Evolutionary conservation across 2,113 vertebrate genomes (phyloP).

Genomic region (Pleuronectes platessa): DNA sequence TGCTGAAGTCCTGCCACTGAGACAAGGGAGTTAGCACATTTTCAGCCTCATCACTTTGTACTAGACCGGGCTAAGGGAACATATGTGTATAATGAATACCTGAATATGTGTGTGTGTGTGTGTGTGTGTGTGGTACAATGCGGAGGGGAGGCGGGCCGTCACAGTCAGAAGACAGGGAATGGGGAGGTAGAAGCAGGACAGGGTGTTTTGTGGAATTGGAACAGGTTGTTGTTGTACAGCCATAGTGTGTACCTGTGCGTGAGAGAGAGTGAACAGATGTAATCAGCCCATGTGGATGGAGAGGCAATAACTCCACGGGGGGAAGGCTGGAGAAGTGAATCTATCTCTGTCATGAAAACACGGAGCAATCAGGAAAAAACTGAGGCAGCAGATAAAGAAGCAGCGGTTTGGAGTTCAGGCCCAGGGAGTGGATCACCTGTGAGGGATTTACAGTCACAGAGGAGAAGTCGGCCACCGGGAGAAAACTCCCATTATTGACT

Average conservation of each 20-base stretch:
- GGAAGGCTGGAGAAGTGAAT: slow-evolving; percentile 40
- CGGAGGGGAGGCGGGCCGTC: neutral
- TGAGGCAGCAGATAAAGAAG: slow-evolving; percentile 37
- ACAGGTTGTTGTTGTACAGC: slow-evolving; percentile 30
- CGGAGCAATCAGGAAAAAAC: slow-evolving; percentile 46
- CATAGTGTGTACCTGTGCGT: slow-evolving; percentile 33
- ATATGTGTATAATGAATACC: slow-evolving; percentile 10
- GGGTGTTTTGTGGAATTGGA: slow-evolving; percentile 26
- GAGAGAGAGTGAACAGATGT: slow-evolving; percentile 44
- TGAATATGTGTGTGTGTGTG: neutral
- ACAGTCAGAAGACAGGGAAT: neutral
- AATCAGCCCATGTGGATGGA: slow-evolving; percentile 53
- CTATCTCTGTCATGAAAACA: slow-evolving; percentile 56
- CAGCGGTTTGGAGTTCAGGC: slow-evolving; percentile 37
- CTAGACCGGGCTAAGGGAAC: slow-evolving; percentile 4
- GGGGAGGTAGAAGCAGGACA: slow-evolving; percentile 6
- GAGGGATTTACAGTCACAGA: slow-evolving; percentile 5
- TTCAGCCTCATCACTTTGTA: slow-evolving; percentile 41
- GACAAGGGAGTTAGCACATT: slow-evolving; percentile 8
- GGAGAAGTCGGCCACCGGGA: neutral
- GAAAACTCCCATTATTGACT: neutral
- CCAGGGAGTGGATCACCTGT: slow-evolving; percentile 5
- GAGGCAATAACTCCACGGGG: slow-evolving; percentile 53
- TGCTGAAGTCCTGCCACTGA: neutral
- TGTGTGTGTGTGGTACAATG: slow-evolving; percentile 7